Base-by-base conservation (phyloP, 2,113 vertebrate species). In the Dicentrarchus labrax region DNA sequence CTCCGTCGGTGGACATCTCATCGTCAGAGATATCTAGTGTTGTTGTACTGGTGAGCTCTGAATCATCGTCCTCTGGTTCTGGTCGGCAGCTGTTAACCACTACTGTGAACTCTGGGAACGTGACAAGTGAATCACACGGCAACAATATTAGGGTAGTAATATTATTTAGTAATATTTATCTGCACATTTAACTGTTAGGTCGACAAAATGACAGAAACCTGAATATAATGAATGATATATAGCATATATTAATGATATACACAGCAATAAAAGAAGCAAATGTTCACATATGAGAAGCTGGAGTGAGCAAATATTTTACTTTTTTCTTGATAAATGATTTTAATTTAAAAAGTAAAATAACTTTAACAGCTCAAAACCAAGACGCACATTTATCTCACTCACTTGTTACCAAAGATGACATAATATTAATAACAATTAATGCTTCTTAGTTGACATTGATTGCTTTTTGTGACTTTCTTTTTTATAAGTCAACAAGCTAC, bases 1-100 rank as follows among this genome's bases (percentile, higher is more conserved):
- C 89, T 9, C 62, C 66, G 6, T 90, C 84, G 0, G 70, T 38
- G 56, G 79, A 80, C 81, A 72, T 84, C 50, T 91, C 91, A 0
- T 89, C 87, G 2, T 93, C 90, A 1, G 76, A 76, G 56, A 47
- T 4, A 1, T 93, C 78, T 16, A 74, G 67, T 53, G 75, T 80
- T 5, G 59, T 70, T 15, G 12, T 22, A 16, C 8, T 78, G 72
- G 36, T 43, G 72, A 74, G 24, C 43, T 84, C 72, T 3, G 87
- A 88, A 0, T 91, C 90, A 5, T 48, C 4, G 51, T 91, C 88
- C 13, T 86, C 89, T 0, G 21, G 3, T 19, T 86, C 75, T 0
- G 59, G 7, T 1, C n/a, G 47, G 45, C 19, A 21, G 68, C 57
- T 61, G 57, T 39, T 30, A 45, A 19, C 70, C 15, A 11, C 76